These are phyloP conservation scores for Pherbina coryleti DNA, from an alignment of 2,888 invertebrate species.

Conservation along the genomic window DNA sequence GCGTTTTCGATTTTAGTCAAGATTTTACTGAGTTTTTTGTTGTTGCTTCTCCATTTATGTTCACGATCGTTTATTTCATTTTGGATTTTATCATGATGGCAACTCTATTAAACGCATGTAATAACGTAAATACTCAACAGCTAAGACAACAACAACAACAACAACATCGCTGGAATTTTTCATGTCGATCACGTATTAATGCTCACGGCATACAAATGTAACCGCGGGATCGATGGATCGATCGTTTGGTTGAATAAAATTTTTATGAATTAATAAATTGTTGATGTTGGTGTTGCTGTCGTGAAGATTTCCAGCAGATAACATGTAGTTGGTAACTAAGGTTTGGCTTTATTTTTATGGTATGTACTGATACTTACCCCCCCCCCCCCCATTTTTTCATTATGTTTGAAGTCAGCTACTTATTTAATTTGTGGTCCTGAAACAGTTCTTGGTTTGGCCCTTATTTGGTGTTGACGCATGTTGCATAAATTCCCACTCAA, in stretches of 20 bases:
- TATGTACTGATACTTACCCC: slow-evolving; percentile 22
- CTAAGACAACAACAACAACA: background rate
- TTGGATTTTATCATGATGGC: background rate
- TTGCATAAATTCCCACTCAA: slow-evolving; percentile 36
- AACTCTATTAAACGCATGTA: background rate
- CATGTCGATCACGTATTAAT: slow-evolving; percentile 59
- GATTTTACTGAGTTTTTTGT: background rate
- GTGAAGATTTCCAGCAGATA: slow-evolving; percentile 27
- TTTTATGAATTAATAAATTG: slow-evolving; percentile 42
- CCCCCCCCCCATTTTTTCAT: background rate
- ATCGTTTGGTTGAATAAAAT: slow-evolving; percentile 32
- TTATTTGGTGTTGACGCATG: slow-evolving; percentile 38
- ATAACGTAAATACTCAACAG: background rate
- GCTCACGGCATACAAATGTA: slow-evolving; percentile 37
- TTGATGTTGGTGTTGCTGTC: slow-evolving; percentile 24
- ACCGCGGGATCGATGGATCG: slow-evolving; percentile 11
- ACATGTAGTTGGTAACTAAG: slow-evolving; percentile 3
- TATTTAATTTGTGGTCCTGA: background rate
- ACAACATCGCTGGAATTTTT: slow-evolving; percentile 51
- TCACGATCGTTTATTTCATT: background rate
- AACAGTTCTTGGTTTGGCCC: slow-evolving; percentile 14
- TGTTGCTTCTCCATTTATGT: background rate
- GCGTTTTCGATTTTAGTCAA: slow-evolving; percentile 55
- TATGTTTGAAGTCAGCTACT: background rate
- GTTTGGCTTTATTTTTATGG: slow-evolving; percentile 33